A percentile compares a stretch with the other conserved stretches of the same genome.
phyloP scores from a whole-genome alignment of 2,797 vertebrate genomes.

The Smutsia temminckii region DNA sequence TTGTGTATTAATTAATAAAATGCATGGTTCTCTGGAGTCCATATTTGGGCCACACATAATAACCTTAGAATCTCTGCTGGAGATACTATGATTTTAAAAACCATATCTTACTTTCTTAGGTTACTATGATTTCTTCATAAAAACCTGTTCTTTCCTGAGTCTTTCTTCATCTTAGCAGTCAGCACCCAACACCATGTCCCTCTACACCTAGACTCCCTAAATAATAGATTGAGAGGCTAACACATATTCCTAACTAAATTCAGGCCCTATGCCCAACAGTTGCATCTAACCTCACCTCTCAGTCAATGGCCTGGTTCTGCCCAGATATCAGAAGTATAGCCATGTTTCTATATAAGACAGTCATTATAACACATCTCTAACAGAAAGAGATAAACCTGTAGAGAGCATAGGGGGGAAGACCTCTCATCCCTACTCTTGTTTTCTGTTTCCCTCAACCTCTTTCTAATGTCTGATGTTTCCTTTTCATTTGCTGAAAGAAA shows the following conservation, averaged over 20 bases:
- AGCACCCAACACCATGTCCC: neutral
- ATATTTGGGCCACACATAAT: neutral
- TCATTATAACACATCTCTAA: neutral
- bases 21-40: neutral
- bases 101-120: neutral
- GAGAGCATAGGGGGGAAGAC: neutral
- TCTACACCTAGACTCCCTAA: neutral
- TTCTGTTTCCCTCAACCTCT: neutral
- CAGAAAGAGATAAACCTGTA: neutral
- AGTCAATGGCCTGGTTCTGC: neutral
- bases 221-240: neutral
- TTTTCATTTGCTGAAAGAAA: slow-evolving; percentile 46
- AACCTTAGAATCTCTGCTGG: neutral
- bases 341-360: neutral
- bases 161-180: neutral
- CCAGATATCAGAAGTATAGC: neutral
- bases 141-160: neutral
- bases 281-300: neutral
- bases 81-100: neutral
- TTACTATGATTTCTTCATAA: neutral
- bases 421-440: neutral
- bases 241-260: neutral
- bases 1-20: slow-evolving; percentile 12
- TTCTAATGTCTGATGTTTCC: slow-evolving; percentile 35
- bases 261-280: neutral